Base-by-base conservation (phyloP, 2,888 invertebrate genomes). In the Tetropium fuscum region DNA sequence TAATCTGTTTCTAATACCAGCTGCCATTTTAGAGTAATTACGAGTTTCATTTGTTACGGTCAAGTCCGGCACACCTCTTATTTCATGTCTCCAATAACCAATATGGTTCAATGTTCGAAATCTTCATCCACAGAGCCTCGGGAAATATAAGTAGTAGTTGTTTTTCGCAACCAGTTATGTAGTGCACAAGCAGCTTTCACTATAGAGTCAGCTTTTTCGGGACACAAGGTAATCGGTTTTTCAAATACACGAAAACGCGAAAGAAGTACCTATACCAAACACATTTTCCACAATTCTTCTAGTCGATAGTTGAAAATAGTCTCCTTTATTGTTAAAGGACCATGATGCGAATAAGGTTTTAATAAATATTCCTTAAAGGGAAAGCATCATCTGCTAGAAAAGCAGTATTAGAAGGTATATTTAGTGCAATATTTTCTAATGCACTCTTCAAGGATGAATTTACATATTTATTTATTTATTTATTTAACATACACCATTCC, bases 21-120 rank as follows among this genome's bases (percentile, higher is more conserved):
- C 49, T 13, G 63, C 62, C 27, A 34, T 53, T 30, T 51, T 67
- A 19, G 54, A 48, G 30, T 47, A 34, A 53, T 56, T 51, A 30
- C 27, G 44, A 13, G 27, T 38, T 10, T 45, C 36, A 20, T 27
- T 15, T 32, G 25, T 38, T 16, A 16, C 7, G 6, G 18, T 38
- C n/a, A 18, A 18, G 16, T 38, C 18, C 6, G 18, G 18, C 18
- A 38, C 16, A 38, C 18, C 18, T 4, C 7, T 18, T 4, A 38
- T 18, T 38, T 45, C 34, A 22, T 43, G 16, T 6, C 54, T 34
- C 45, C 45, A 22, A 13, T 15, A 36, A 36, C 36, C 54, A 16
- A 30, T 30, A 2, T n/a, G 7, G 27, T n/a, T 30, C n/a, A n/a
- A n/a, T 2, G n/a, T 30, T 30, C 27, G 1, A 30, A 30, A n/a